phyloP scores from a whole-genome alignment of 1,140 invertebrate species.

The Panonychus citri region DNA sequence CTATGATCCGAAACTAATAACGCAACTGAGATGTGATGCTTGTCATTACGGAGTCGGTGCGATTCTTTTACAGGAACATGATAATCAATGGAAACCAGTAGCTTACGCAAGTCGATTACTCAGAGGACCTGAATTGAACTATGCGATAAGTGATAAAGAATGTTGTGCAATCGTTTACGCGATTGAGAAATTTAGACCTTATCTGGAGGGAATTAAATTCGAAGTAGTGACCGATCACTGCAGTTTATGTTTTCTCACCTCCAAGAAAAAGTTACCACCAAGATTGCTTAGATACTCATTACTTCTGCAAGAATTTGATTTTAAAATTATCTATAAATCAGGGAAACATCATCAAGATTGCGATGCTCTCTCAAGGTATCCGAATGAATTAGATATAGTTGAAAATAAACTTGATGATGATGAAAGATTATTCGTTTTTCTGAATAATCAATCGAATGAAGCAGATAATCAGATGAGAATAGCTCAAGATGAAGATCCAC shows the following conservation, averaged over 20 bases:
- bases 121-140: not conserved
- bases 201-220: not conserved
- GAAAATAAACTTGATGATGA: not conserved
- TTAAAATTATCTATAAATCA: constrained; percentile 5
- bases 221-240: not conserved
- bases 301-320: constrained; percentile 2
- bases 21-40: too few species aligned
- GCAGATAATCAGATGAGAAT: too few species aligned
- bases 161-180: not conserved
- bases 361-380: constrained; percentile 2
- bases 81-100: too few species aligned
- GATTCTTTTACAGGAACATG: too few species aligned
- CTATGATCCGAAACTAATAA: not conserved
- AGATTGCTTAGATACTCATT: constrained; percentile 4
- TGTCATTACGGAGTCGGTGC: too few species aligned
- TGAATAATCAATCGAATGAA: too few species aligned
- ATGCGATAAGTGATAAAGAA: not conserved
- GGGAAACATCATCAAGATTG: constrained; percentile 4
- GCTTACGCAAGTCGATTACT: not conserved
- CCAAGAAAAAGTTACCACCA: not conserved
- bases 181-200: not conserved
- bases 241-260: not conserved
- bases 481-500: too few species aligned
- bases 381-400: not conserved
- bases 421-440: not conserved